Base-by-base conservation (phyloP, 2,797 vertebrate genomes). In the Podarcis siculus region DNA sequence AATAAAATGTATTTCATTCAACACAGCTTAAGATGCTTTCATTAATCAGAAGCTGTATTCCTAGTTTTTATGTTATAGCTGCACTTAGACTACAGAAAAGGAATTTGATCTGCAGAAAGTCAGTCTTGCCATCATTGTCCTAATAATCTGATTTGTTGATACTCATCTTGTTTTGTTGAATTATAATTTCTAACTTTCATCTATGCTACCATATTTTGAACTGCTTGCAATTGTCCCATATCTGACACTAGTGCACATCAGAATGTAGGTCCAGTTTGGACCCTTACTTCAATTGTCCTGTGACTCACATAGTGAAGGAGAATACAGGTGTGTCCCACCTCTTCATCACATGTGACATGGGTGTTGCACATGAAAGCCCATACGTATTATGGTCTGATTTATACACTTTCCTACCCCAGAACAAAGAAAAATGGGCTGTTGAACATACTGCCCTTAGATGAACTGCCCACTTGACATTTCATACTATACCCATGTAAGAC, bases 1-100 rank as follows among this genome's bases (percentile, higher is more conserved):
- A 80, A n/a, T 67, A 87, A 23, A 89, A 66, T 1, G 13, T 21
- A 37, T 76, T 89, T 92, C 77, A 90, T 45, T 91, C 67, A 90
- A 45, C 12, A 49, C 10, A 71, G 12, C 69, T 79, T 85, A 66
- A 89, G 45, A 39, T 66, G 71, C 84, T 78, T 8, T 32, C 69
- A 37, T 61, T 72, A 75, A 91, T 23, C 39, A 49, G 85, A 88
- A n/a, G 42, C 30, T 89, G 55, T 12, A 69, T 79, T 83, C 35
- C 2, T 37, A 76, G 81, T 49, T 87, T 83, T 64, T 32, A 1
- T 3, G 5, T 89, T 91, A 90, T 64, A 83, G 45, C 78, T n/a
- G 85, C 8, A 67, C 3, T n/a, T 1, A 25, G 42, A 17, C 72
- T 5, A 67, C 81, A 67, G 85, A 80, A 86, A 12, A 81, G 5